Percentiles rank a stretch among this genome's conserved stretches.
These are phyloP conservation scores for Drosophila watanabei DNA, from an alignment of 1,140 invertebrate genomes.

Conservation along the genomic window DNA sequence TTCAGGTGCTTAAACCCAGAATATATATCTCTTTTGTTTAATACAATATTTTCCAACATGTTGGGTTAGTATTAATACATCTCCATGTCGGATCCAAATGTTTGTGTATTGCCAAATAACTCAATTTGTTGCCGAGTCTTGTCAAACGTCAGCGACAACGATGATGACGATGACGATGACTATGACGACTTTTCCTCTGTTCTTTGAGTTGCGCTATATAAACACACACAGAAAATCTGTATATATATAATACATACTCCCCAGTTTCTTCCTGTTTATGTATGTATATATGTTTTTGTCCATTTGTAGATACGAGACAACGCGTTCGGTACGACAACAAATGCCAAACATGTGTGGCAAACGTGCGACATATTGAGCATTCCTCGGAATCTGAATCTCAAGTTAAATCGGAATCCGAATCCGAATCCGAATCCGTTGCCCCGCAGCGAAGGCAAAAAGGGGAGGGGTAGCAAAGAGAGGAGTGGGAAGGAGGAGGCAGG, in stretches of 20 bases:
- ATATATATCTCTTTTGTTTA: not conserved
- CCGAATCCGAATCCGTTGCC: conserved; percentile 22
- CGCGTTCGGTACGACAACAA: conserved; percentile 54
- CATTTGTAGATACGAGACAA: conserved; percentile 25
- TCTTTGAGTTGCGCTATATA: conserved; percentile 40
- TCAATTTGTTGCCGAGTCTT: conserved; percentile 68
- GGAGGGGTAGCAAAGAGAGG: not conserved
- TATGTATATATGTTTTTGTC: conserved; percentile 33
- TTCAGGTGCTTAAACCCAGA: not conserved
- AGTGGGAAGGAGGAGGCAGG: not conserved
- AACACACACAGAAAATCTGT: conserved; percentile 28
- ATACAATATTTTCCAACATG: not conserved
- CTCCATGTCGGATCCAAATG: conserved; percentile 13
- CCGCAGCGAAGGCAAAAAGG: conserved; percentile 11
- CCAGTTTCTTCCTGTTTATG: conserved; percentile 37
- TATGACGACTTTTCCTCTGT: conserved; percentile 19
- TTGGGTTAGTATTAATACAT: not conserved
- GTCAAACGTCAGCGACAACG: conserved; percentile 36
- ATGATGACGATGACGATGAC: not conserved
- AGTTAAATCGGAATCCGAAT: conserved; percentile 20
- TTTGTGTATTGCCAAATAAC: conserved; percentile 58
- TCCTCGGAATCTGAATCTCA: conserved; percentile 37
- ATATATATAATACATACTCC: conserved; percentile 13
- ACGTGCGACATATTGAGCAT: conserved; percentile 59
- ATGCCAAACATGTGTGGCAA: conserved; percentile 74